Base-by-base conservation (phyloP, 2,888 invertebrate species). In the Tiliacea aurago region DNA sequence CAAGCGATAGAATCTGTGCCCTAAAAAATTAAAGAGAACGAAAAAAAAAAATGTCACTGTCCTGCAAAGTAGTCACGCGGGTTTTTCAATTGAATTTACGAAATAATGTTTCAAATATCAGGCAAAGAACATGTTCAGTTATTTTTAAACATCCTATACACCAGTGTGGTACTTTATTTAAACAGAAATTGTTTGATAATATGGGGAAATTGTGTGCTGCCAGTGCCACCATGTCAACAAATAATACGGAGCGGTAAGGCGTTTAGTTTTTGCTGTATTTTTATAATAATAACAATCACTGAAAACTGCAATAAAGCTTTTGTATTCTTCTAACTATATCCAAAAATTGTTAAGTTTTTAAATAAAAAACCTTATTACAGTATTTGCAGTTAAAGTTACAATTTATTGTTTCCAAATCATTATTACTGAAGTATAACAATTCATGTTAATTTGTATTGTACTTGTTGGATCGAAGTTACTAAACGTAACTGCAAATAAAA, bases 11-110 rank as follows among this genome's bases (percentile, higher is more conserved):
- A 56, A 56, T 70, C 58, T 78, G 51, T 64, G 75, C 15, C 20
- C 0, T 64, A 47, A 66, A 73, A 47, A 37, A 49, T 4, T 20
- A 61, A 47, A 10, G 45, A 13, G n/a, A 49, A 18, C 11, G 4
- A 11, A 43, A 69, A 64, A 73, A 69, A 70, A 91, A 89, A 88
- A 94, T 93, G 93, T 83, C 89, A 87, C 84, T 92, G 85, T 88
- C 90, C 73, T 87, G 90, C 28, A 91, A 90, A 91, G 82, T 89
- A 49, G 73, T 91, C 85, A 89, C 91, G 88, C 92, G 92, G 83
- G 87, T 88, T 87, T 90, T 91, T 86, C 89, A 90, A 76, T 83
- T 89, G 47, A 84, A 85, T 83, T 86, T 92, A 63, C 87, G 88
- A 73, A 89, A 88, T 81, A 76, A 86, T 71, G 70, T 78, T 80